Evolutionary conservation across 2,113 vertebrate genomes (phyloP).

Genomic region (Mugil cephalus): DNA sequence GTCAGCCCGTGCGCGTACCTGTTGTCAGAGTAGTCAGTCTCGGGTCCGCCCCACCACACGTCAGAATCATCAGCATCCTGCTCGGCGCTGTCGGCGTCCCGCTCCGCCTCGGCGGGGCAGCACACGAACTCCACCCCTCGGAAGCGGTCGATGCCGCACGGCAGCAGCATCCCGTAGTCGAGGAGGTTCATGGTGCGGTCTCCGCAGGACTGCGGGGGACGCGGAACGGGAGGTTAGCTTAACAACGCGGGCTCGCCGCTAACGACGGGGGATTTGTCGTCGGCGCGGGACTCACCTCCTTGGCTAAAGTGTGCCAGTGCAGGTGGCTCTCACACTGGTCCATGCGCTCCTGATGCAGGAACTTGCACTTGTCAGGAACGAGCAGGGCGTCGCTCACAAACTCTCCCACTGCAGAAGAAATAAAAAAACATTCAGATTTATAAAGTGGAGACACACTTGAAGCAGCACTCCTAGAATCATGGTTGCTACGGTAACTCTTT

Average conservation of each 20-base stretch:
- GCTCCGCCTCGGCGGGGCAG: conserved; percentile 91
- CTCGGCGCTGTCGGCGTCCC: conserved; percentile 86
- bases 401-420: conserved; percentile 89
- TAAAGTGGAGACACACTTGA: conserved; percentile 10
- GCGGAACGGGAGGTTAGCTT: too few species aligned
- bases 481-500: conserved; percentile 30
- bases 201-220: conserved; percentile 89
- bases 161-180: conserved; percentile 97
- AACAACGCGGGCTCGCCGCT: too few species aligned
- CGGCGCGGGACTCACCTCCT: conserved; percentile 87
- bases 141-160: conserved; percentile 97
- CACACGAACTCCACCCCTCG: conserved; percentile 98
- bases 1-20: conserved; percentile 80
- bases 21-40: conserved; percentile 94
- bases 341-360: conserved; percentile 98
- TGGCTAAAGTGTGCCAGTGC: conserved; percentile 98
- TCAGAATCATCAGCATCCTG: conserved; percentile 95
- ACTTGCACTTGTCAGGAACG: conserved; percentile 98
- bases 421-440: conserved; percentile 1
- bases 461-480: too few species aligned
- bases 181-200: conserved; percentile 97
- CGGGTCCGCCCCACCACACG: conserved; percentile 98
- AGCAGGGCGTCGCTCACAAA: conserved; percentile 99
- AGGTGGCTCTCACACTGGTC: conserved; percentile 98
- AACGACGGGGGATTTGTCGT: too few species aligned